Conservation (phyloP, 2,888 invertebrate genomes). For the Watsonalla binaria region DNA sequence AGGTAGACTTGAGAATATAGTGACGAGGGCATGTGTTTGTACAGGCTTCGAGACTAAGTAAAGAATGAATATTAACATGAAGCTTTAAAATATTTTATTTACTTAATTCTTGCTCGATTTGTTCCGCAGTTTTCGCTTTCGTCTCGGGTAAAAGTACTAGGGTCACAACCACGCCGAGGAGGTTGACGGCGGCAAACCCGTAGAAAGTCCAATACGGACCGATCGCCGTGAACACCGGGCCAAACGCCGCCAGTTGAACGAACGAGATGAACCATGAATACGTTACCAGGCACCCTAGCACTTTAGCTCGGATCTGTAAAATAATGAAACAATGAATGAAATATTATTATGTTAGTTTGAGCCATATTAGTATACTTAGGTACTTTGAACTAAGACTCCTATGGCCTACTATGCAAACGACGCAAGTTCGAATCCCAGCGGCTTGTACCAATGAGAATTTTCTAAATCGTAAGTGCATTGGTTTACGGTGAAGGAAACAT, state of each 20-base stretch:
- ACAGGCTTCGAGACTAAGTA: too few species aligned
- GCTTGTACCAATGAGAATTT: too few species aligned
- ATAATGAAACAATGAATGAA: neutral
- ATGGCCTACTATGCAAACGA: too few species aligned
- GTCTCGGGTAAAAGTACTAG: conserved; percentile 59
- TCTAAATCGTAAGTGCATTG: too few species aligned
- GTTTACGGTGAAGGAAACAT: too few species aligned
- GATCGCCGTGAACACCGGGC: conserved; percentile 21
- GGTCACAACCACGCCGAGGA: conserved; percentile 38
- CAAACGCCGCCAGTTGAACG: conserved; percentile 19
- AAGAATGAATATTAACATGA: too few species aligned
- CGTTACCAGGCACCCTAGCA: conserved; percentile 48
- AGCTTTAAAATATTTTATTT: conserved; percentile 6
- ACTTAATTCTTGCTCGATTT: conserved; percentile 33
- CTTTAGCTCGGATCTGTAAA: conserved; percentile 53
- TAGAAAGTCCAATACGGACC: conserved; percentile 41
- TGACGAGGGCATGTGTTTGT: too few species aligned
- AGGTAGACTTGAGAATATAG: too few species aligned
- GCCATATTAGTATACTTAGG: neutral
- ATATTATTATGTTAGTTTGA: neutral
- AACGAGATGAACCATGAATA: conserved; percentile 54
- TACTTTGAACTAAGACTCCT: too few species aligned
- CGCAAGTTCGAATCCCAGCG: too few species aligned
- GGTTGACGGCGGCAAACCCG: conserved; percentile 45
- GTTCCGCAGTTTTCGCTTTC: conserved; percentile 51